Base-by-base conservation (phyloP, 1,140 invertebrate genomes). In the Trypoxylus dichotomus region DNA sequence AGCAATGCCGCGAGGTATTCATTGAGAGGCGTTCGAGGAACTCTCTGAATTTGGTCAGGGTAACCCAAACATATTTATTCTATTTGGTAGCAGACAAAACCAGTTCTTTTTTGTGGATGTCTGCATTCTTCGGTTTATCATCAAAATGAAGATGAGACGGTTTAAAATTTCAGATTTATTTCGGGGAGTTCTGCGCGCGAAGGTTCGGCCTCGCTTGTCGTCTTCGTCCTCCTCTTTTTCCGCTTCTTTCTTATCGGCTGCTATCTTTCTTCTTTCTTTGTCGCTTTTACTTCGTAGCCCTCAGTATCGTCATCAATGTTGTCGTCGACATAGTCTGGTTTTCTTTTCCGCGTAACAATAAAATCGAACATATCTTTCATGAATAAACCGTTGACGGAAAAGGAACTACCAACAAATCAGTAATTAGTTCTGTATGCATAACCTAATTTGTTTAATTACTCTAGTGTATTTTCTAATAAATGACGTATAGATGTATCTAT, bases 21-120 rank as follows among this genome's bases (percentile, higher is more conserved):
- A 68, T 24, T 24, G 24, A 29, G 27, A 11, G 60, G 15, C 60
- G 60, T 68, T 68, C 27, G 60, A 68, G 60, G 72, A 74, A 43
- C 72, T 74, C 32, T 74, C 37, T 74, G 72, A 74, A 74, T 74
- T 74, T 42, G 72, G 72, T 74, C 72, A 74, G 72, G 37, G 29
- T 74, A 42, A 74, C 72, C 72, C 72, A 74, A 74, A 74, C 72
- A 74, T 74, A 74, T 74, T 74, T 74, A 74, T 74, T 74, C 29
- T 74, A 74, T 74, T 74, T 74, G 29, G 37, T 10, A 74, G 29
- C 72, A 74, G 72, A 74, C 72, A 29, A 74, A 74, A 74, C 72
- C 72, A 74, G 72, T 74, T 74, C 72, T 74, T 74, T n/a, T 74
- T 74, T 74, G 72, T 43, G 5, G 72, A 74, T n/a, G 72, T 74